Evolutionary conservation across 2,888 invertebrate species (phyloP), one percentile per base, ranked within the genome.

Genomic region (Laspeyria flexula): DNA sequence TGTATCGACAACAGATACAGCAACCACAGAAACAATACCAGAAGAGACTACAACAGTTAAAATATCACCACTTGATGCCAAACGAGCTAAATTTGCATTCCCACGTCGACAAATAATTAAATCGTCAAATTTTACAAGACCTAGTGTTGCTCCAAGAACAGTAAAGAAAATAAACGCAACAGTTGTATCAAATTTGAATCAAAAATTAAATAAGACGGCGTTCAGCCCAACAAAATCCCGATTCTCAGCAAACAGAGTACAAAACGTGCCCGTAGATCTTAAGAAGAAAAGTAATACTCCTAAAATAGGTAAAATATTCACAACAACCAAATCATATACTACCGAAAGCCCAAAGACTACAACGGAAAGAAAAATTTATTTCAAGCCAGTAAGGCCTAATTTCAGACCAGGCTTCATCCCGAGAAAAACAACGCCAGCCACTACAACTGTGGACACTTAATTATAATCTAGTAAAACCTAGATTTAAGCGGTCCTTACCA

Each of bases 261-360:
- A 91, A 75, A 93, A 92, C 39, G 87, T 92, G 3, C 93, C 92
- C 7, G 72, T 91, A 38, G 92, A 92, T 61, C 37, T 82, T 9
- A 88, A 81, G 62, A 90, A 83, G 63, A 90, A 85, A 55, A 79
- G 73, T 44, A 69, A 51, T 0, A 65, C 63, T 30, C 53, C 77
- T 13, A 89, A 82, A 74, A 55, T 74, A 39, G 64, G 56, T 3
- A 87, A 79, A 77, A 77, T 71, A 7, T 86, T 74, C 33, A 88
- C 88, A 0, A 90, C 91, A 9, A 85, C 61, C 7, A 67, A 51
- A 53, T 72, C 73, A 1, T 86, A 76, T 30, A 89, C 90, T 0
- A 91, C 91, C 5, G 89, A 88, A 63, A 52, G 77, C 3, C 87
- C 90, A 30, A 85, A 79, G 60, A 75, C 86, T 0, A 86, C 90